Percentiles rank a stretch among this genome's conserved stretches.
Evolutionary conservation across 2,797 vertebrate genomes (phyloP).

Genomic region (Lates japonicus): DNA sequence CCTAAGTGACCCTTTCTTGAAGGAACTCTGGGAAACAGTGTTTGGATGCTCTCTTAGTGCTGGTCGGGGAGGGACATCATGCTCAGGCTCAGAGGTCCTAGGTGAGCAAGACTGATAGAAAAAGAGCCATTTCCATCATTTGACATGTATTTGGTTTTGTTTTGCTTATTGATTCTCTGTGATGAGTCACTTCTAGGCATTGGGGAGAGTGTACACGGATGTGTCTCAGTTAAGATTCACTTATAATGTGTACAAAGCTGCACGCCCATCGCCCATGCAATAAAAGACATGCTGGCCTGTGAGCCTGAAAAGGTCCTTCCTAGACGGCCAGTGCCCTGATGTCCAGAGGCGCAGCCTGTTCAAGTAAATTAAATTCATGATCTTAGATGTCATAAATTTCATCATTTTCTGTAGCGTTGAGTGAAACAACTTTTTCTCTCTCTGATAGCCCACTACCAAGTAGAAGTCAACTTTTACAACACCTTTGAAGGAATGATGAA

Average conservation of each 20-base stretch:
- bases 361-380: constrained; percentile 45
- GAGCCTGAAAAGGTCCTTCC: constrained; percentile 58
- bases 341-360: constrained; percentile 49
- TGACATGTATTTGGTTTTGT: not conserved
- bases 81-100: constrained; percentile 65
- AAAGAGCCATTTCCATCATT: not conserved
- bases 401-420: constrained; percentile 22
- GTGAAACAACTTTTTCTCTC: constrained; percentile 10
- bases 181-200: not conserved
- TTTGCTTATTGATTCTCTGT: not conserved
- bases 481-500: constrained; percentile 69
- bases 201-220: constrained; percentile 53
- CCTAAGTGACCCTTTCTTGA: constrained; percentile 59
- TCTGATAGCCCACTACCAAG: constrained; percentile 64
- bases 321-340: constrained; percentile 56
- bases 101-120: constrained; percentile 9
- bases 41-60: constrained; percentile 62
- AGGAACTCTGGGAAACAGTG: constrained; percentile 71
- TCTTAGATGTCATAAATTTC: constrained; percentile 25
- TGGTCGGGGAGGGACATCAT: constrained; percentile 16
- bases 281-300: constrained; percentile 70
- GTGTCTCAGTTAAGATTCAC: constrained; percentile 68
- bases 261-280: constrained; percentile 71
- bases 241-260: constrained; percentile 77
- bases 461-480: constrained; percentile 71